A percentile compares a stretch with the other conserved stretches of the same genome.
Conservation (phyloP, 2,797 vertebrate genomes). For the Channa striata region DNA sequence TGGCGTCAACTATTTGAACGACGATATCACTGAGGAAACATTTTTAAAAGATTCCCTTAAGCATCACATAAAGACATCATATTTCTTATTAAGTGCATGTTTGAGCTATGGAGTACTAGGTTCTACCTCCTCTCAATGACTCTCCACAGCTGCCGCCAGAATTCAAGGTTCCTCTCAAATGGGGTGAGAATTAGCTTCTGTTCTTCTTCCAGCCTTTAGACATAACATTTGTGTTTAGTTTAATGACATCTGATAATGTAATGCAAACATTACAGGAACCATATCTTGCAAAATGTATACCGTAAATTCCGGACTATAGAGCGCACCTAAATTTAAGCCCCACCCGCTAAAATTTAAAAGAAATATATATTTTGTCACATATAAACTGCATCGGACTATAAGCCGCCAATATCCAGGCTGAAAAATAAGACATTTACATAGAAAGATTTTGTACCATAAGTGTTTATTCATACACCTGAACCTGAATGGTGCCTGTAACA, state of each 20-base stretch:
- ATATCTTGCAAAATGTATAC: neutral
- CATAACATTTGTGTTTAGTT: neutral
- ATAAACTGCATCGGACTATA: no score
- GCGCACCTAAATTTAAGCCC: no score
- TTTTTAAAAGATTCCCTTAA: accelerated
- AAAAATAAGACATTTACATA: no score
- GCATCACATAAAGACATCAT: neutral
- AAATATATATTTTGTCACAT: no score
- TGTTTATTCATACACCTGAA: no score
- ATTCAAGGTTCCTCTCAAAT: conserved; percentile 97
- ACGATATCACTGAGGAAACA: conserved; percentile 89
- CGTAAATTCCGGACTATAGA: no score
- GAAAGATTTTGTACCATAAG: no score
- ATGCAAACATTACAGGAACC: neutral
- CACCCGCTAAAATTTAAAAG: no score
- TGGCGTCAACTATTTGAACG: conserved; percentile 96
- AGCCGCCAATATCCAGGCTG: no score
- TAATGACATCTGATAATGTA: neutral
- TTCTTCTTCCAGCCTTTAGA: conserved; percentile 92
- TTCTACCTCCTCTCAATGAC: conserved; percentile 96
- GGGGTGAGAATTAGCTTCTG: conserved; percentile 95
- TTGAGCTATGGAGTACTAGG: neutral
- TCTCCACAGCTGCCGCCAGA: conserved; percentile 99
- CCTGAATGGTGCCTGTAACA: no score
- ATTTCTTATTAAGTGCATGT: neutral